Conservation (phyloP, 2,888 invertebrate species). For the Mythimna albipuncta region DNA sequence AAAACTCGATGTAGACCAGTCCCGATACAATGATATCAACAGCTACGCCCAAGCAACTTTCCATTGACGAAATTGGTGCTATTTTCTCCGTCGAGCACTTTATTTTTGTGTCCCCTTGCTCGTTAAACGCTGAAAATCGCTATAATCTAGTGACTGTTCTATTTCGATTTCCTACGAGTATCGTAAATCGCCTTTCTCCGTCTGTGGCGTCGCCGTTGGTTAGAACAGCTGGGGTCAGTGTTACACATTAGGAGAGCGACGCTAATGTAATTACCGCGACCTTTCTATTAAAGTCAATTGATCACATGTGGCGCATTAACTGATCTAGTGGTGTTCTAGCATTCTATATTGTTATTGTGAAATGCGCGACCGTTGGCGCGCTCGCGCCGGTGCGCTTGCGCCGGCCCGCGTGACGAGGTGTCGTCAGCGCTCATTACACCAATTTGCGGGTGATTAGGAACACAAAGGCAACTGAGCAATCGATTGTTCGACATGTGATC, state of each 20-base stretch:
- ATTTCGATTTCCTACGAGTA: conserved; percentile 47
- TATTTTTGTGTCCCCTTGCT: conserved; percentile 45
- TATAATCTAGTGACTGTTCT: conserved; percentile 49
- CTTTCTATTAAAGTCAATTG: conserved; percentile 87
- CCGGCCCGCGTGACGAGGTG: conserved; percentile 65
- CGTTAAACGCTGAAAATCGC: conserved; percentile 53
- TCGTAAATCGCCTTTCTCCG: conserved; percentile 61
- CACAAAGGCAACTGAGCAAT: conserved; percentile 70
- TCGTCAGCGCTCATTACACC: conserved; percentile 73
- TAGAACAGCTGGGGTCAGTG: conserved; percentile 65
- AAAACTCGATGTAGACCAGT: conserved; percentile 55
- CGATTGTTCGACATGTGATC: conserved; percentile 58
- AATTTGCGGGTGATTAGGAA: conserved; percentile 76
- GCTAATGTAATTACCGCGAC: conserved; percentile 86
- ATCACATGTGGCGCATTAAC: conserved; percentile 55
- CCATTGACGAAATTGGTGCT: conserved; percentile 55
- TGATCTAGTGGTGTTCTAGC: conserved; percentile 50
- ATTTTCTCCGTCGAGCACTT: conserved; percentile 54
- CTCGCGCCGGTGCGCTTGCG: conserved; percentile 7
- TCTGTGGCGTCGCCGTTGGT: conserved; percentile 40
- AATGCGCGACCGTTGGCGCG: conserved; percentile 70
- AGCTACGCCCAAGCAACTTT: conserved; percentile 61
- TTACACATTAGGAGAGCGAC: conserved; percentile 75
- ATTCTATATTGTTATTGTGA: conserved; percentile 68
- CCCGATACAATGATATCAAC: conserved; percentile 56